Percentiles rank a stretch among this genome's conserved stretches.
Conservation (phyloP, 2,888 invertebrate species). For the Mesoligia furuncula region DNA sequence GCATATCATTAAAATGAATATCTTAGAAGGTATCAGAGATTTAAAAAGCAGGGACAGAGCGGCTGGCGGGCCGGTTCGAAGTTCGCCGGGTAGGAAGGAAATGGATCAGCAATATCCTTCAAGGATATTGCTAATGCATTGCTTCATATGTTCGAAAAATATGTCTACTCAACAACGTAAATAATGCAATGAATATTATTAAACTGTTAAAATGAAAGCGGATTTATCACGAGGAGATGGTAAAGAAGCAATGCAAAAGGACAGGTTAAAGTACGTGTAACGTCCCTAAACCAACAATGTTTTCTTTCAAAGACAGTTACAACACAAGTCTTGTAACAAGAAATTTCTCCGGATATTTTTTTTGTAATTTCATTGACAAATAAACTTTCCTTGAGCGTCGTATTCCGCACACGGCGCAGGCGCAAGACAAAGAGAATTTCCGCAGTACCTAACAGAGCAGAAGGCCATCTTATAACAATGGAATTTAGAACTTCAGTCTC, state of each 20-base stretch:
- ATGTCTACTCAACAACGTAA: too few species aligned
- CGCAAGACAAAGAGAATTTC: conserved; percentile 50
- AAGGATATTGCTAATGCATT: too few species aligned
- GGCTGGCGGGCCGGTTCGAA: too few species aligned
- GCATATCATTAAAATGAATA: too few species aligned
- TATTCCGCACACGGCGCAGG: conserved; percentile 60
- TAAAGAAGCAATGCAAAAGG: not conserved
- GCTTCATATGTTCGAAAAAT: too few species aligned
- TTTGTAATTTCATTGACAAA: conserved; percentile 60
- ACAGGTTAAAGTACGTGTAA: not conserved
- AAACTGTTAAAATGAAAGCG: too few species aligned
- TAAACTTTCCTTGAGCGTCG: conserved; percentile 67
- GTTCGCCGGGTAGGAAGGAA: too few species aligned
- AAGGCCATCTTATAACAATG: conserved; percentile 44
- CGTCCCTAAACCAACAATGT: not conserved
- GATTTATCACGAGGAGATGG: not conserved
- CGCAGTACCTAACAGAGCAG: conserved; percentile 24
- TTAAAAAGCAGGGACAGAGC: too few species aligned
- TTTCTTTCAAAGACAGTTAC: conserved; percentile 49
- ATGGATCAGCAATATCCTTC: too few species aligned
- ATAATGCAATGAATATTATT: too few species aligned
- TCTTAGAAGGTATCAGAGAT: too few species aligned
- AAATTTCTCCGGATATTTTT: conserved; percentile 63
- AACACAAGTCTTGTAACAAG: conserved; percentile 33
- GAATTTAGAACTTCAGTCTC: not conserved